phyloP scores from a whole-genome alignment of 2,797 vertebrate genomes.

The Sus cebifrons region DNA sequence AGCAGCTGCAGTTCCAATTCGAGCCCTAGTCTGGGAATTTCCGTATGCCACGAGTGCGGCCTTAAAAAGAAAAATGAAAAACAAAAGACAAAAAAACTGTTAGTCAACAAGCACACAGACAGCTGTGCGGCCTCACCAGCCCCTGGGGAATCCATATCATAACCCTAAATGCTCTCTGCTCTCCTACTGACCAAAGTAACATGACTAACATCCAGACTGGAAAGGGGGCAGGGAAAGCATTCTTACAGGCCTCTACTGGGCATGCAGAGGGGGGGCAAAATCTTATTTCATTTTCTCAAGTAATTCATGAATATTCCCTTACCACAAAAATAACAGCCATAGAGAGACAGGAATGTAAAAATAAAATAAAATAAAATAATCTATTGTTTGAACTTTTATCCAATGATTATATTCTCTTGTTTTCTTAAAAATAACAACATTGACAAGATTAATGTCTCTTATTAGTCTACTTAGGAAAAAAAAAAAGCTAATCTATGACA shows the following conservation, averaged over 20 bases:
- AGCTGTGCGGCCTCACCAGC: no score
- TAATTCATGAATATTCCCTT: not conserved
- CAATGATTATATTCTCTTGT: not conserved
- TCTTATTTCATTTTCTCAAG: not conserved
- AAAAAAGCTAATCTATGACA: slow-evolving; percentile 4
- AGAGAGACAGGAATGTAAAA: not conserved
- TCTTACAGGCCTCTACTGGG: not conserved
- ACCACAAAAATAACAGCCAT: not conserved
- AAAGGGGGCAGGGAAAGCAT: not conserved
- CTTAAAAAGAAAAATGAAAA: no score
- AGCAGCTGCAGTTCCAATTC: no score
- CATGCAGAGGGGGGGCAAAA: not conserved
- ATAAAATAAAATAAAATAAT: slow-evolving; percentile 58
- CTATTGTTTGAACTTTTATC: slow-evolving; percentile 21
- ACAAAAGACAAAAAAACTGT: not conserved
- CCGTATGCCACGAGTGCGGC: no score
- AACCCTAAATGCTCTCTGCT: not conserved
- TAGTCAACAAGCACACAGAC: not conserved
- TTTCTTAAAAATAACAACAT: not conserved
- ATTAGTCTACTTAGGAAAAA: slow-evolving; percentile 20
- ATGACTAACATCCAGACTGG: not conserved
- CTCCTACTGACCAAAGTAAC: not conserved
- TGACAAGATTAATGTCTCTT: slow-evolving; percentile 1
- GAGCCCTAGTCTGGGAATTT: no score
- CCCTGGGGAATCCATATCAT: not conserved